phyloP scores from a whole-genome alignment of 2,113 vertebrate species.

The Xerus inauris region DNA sequence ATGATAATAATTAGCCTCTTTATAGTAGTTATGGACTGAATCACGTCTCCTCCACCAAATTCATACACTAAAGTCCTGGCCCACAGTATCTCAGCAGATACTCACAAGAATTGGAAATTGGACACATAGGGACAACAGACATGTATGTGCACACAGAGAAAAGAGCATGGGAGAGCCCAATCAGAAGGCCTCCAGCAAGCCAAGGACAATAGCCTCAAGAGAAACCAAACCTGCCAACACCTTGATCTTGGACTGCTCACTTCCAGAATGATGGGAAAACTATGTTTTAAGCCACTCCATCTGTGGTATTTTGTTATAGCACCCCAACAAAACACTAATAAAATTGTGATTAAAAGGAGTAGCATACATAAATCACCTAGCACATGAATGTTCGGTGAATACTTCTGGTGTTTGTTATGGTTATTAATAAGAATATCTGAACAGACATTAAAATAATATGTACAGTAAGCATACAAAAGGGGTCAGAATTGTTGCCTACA shows the following conservation, averaged over 20 bases:
- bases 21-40: background rate
- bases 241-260: background rate
- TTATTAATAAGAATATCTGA: background rate
- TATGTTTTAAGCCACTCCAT: background rate
- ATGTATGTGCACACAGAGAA: background rate
- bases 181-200: background rate
- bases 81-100: background rate
- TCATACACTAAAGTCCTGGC: background rate
- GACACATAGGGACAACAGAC: background rate
- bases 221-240: background rate
- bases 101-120: background rate
- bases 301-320: background rate
- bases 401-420: background rate
- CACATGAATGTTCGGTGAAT: background rate
- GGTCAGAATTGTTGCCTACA: background rate
- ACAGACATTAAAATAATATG: background rate
- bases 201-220: background rate
- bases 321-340: background rate
- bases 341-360: background rate
- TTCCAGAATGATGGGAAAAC: background rate
- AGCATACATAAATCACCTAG: background rate
- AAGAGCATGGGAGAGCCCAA: background rate
- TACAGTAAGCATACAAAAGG: background rate
- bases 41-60: background rate
- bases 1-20: constrained; percentile 34